phyloP scores from a whole-genome alignment of 2,113 vertebrate genomes.

The Rhinopithecus roxellana region DNA sequence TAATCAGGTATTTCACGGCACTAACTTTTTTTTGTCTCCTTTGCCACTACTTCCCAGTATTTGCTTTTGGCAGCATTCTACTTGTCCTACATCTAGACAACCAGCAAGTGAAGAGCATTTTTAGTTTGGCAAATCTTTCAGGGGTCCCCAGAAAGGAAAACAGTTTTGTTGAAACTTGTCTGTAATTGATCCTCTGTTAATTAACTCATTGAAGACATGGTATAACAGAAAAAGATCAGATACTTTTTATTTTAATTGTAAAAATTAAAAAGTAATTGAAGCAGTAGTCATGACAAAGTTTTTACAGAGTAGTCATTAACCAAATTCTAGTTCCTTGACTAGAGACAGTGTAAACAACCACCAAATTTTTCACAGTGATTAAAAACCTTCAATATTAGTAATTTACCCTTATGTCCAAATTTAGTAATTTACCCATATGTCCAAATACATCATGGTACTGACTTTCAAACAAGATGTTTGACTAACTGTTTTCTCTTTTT shows the following conservation, averaged over 20 bases:
- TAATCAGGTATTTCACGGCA: background rate
- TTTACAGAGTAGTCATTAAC: background rate
- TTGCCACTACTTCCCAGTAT: background rate
- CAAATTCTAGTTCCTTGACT: background rate
- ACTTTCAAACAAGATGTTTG: conserved; percentile 15
- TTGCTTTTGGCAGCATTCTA: background rate
- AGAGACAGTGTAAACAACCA: background rate
- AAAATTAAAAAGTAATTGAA: background rate
- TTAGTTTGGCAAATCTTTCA: background rate
- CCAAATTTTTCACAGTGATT: background rate
- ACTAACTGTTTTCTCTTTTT: conserved; percentile 29
- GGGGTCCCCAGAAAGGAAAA: background rate
- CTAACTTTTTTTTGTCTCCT: background rate
- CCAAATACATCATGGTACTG: background rate
- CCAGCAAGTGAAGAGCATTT: background rate
- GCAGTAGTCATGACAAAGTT: background rate
- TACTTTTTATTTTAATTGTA: background rate
- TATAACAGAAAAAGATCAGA: background rate
- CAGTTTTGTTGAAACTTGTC: background rate
- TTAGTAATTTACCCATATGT: background rate
- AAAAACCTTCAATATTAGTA: background rate
- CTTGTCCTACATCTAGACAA: background rate
- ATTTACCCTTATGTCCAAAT: background rate
- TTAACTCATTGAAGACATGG: background rate
- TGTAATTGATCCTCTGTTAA: background rate